phyloP scores from a whole-genome alignment of 2,888 invertebrate genomes.

The Timandra comae region DNA sequence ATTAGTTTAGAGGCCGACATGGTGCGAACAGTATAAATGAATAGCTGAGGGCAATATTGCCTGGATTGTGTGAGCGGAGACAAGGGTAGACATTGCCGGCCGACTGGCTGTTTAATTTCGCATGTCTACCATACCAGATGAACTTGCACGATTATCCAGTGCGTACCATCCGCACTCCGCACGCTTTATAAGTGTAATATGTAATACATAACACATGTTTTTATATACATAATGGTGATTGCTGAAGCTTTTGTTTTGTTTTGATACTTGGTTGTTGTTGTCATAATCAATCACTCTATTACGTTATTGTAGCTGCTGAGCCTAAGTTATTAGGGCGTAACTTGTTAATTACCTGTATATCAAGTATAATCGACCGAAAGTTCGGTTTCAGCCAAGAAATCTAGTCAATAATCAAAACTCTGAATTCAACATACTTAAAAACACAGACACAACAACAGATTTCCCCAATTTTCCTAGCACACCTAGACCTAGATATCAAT shows the following conservation, averaged over 20 bases:
- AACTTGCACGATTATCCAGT: conserved; percentile 18
- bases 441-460: neutral
- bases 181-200: no score
- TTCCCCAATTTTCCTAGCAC: neutral
- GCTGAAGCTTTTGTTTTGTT: neutral
- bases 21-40: conserved; percentile 13
- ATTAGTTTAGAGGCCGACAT: conserved; percentile 13
- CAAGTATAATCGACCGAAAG: neutral
- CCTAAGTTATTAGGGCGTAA: neutral
- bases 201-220: no score
- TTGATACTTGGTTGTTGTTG: no score
- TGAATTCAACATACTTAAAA: neutral
- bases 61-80: conserved; percentile 30
- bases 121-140: conserved; percentile 32
- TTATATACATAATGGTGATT: no score
- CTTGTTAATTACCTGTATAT: neutral
- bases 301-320: neutral
- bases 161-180: no score
- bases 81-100: conserved; percentile 41
- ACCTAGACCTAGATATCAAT: neutral
- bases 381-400: neutral
- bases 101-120: conserved; percentile 42
- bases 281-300: no score
- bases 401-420: no score
- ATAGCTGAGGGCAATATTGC: conserved; percentile 10